phyloP scores from a whole-genome alignment of 2,888 invertebrate genomes.

The Mesodorylaimus sp. region DNA sequence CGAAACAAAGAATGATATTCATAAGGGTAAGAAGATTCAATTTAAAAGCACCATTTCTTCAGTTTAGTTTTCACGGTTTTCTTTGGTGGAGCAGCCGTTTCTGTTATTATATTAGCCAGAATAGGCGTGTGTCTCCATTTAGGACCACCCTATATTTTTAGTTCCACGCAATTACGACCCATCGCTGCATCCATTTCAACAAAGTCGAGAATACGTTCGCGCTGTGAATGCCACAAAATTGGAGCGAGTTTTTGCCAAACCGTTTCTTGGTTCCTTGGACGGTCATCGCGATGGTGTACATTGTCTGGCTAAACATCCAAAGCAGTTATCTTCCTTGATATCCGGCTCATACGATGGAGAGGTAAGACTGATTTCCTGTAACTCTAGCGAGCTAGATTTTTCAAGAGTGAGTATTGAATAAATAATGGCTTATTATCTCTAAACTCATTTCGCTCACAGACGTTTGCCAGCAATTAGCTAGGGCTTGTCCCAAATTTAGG shows the following conservation, averaged over 20 bases:
- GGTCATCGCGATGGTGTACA: constrained; percentile 76
- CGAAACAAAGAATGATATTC: constrained; percentile 81
- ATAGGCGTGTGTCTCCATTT: no score
- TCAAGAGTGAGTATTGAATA: no score
- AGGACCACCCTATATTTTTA: constrained; percentile 34
- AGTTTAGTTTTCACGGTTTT: not conserved
- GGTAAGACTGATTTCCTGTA: constrained; percentile 31
- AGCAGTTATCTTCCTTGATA: constrained; percentile 51
- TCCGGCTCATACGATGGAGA: constrained; percentile 94
- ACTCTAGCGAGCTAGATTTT: no score
- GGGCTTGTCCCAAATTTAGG: no score
- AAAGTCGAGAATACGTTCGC: constrained; percentile 76
- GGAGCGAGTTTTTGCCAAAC: constrained; percentile 89
- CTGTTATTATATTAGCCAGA: no score
- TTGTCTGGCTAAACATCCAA: constrained; percentile 58
- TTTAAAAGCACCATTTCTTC: not conserved
- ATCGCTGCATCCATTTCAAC: constrained; percentile 72
- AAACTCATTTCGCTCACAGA: no score
- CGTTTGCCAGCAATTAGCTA: no score
- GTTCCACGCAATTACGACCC: constrained; percentile 88
- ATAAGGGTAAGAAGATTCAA: constrained; percentile 54
- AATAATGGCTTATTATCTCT: no score
- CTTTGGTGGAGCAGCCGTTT: not conserved
- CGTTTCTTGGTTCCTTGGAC: constrained; percentile 76
- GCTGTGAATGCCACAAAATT: constrained; percentile 91